Evolutionary conservation across 1,140 invertebrate species (phyloP), one percentile per base, ranked within the genome.

Genomic region (Proctacanthus coquilletti): DNA sequence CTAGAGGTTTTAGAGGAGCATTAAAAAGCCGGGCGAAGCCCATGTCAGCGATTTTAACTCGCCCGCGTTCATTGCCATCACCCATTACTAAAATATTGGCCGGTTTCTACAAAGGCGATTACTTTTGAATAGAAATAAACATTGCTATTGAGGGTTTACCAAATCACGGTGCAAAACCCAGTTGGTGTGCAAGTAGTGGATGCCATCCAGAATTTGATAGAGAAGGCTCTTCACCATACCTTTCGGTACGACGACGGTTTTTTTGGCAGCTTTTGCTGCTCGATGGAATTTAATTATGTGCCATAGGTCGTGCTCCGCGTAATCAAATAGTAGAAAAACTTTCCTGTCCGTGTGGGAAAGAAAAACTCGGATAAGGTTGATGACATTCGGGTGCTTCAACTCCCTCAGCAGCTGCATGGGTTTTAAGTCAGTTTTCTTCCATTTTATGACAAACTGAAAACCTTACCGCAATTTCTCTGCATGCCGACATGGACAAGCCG

Each of bases 61-160:
- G 66, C 4, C 96, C 96, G 52, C 96, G 69, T 63, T 98, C 94
- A 39, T 80, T 77, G 14, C 94, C 96, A 70, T 98, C 94, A 15
- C 95, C 96, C 94, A 99, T 99, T 10, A 99, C 95, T 42, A 99
- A 70, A 60, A 99, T 98, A 67, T 99, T 99, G 1, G 96, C 96
- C 34, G 96, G 95, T 80, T 99, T 98, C 75, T 91, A 61, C 23
- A 58, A 62, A 48, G 23, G n/a, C 6, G 6, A 6, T n/a, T 25
- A 25, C 50, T 34, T 41, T 34, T 41, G 36, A 44, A 38, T 45
- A 19, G 11, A 20, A 40, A 39, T 14, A 36, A 36, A 14, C 5
- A 36, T 21, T 18, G 6, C n/a, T 13, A 19, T 9, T 36, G 18
- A 14, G 18, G 21, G 18, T 36, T 74, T 70, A 88, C 84, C 70